Conservation (phyloP, 2,113 vertebrate species). For the Thamnaconus septentrionalis region DNA sequence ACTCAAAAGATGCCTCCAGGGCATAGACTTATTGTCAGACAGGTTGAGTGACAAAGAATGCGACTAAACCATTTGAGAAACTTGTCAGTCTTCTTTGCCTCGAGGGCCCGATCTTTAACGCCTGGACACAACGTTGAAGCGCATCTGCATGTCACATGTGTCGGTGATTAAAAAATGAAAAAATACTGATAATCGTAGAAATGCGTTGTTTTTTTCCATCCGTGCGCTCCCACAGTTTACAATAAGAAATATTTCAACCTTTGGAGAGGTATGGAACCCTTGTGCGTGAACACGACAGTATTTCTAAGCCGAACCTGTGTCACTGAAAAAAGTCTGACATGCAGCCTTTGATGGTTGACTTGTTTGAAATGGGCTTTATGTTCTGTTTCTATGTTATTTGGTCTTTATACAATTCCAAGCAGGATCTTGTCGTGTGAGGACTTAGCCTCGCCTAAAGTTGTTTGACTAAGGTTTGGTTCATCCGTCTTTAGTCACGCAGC, state of each 20-base stretch:
- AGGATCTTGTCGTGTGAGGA: conserved; percentile 12
- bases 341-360: neutral
- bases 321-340: no score
- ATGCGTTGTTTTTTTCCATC: conserved; percentile 3
- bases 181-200: no score
- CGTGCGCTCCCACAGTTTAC: conserved; percentile 25
- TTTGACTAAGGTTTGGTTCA: conserved; percentile 1
- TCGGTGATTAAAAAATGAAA: no score
- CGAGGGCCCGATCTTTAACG: conserved; percentile 31
- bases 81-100: conserved; percentile 38
- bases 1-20: conserved; percentile 27
- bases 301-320: no score
- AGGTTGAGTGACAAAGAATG: conserved; percentile 29
- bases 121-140: conserved; percentile 18
- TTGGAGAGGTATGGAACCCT: no score
- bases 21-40: conserved; percentile 3
- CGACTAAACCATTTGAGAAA: conserved; percentile 30
- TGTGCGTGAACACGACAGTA: no score
- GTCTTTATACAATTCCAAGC: neutral
- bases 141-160: no score
- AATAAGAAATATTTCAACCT: conserved; percentile 5
- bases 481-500: neutral
- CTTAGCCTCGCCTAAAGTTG: conserved; percentile 9
- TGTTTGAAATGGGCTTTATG: neutral
- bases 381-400: neutral